Conservation (phyloP, 2,888 invertebrate genomes). For the Eupithecia exiguata region DNA sequence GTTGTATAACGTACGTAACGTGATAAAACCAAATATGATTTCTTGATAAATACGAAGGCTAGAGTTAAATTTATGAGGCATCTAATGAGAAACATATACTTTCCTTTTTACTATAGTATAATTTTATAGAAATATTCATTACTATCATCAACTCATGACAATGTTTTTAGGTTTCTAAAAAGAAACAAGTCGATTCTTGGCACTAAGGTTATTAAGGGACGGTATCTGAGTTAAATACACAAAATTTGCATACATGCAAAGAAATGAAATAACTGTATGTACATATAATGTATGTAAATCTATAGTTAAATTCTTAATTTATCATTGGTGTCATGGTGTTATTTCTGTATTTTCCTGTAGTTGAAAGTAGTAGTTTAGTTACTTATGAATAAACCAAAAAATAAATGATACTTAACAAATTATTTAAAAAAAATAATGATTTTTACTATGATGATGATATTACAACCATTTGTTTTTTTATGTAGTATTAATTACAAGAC, state of each 20-base stretch:
- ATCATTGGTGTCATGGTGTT: neutral
- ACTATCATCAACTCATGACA: neutral
- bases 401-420: neutral
- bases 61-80: neutral
- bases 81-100: neutral
- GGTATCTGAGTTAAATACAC: constrained; percentile 31
- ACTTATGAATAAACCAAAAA: neutral
- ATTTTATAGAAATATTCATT: neutral
- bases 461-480: neutral
- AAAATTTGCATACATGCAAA: neutral
- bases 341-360: neutral
- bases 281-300: neutral
- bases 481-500: neutral
- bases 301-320: neutral
- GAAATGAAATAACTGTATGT: neutral
- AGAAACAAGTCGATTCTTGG: constrained; percentile 38
- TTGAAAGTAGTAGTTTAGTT: neutral
- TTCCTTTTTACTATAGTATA: neutral
- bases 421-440: neutral
- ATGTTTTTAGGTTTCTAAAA: neutral
- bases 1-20: no score
- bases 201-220: constrained; percentile 47
- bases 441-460: no score
- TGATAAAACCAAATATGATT: no score
- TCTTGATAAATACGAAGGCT: neutral